A percentile compares a stretch with the other conserved stretches of the same genome.
Evolutionary conservation across 2,888 invertebrate genomes (phyloP).

Genomic region (Lottia gigantea): DNA sequence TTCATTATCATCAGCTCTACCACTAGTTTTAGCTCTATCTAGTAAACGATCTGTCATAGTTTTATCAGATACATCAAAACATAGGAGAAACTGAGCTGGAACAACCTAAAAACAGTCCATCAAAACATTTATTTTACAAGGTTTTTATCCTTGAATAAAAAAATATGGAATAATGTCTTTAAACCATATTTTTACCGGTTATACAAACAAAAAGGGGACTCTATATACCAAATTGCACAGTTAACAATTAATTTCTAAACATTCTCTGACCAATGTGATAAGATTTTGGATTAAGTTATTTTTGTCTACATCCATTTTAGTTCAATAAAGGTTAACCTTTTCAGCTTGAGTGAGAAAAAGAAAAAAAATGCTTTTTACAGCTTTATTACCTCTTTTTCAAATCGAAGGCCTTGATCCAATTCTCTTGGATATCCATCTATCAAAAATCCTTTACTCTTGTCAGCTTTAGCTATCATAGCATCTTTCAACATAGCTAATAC

Average conservation of each 20-base stretch:
- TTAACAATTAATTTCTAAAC: not conserved
- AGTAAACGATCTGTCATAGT: conserved; percentile 82
- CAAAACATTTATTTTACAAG: too few species aligned
- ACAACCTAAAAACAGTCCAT: conserved; percentile 39
- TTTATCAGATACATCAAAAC: conserved; percentile 85
- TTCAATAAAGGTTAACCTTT: too few species aligned
- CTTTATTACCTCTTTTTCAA: conserved; percentile 83
- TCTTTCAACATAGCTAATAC: conserved; percentile 81
- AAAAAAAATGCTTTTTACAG: too few species aligned
- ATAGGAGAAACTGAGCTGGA: conserved; percentile 75
- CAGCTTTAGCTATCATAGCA: conserved; percentile 76
- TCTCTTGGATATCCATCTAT: conserved; percentile 96
- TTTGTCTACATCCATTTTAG: too few species aligned
- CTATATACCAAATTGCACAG: too few species aligned
- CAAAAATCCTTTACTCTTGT: conserved; percentile 83
- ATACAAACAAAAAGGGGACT: too few species aligned
- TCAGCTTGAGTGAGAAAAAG: too few species aligned
- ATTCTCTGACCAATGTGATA: too few species aligned
- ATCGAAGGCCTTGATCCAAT: conserved; percentile 85
- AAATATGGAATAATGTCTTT: too few species aligned
- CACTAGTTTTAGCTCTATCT: conserved; percentile 81
- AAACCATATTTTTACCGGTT: too few species aligned
- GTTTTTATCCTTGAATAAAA: too few species aligned
- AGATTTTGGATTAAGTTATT: too few species aligned
- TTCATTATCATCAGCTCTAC: conserved; percentile 93